phyloP scores from a whole-genome alignment of 2,888 invertebrate genomes.

The Nemurella pictetii region DNA sequence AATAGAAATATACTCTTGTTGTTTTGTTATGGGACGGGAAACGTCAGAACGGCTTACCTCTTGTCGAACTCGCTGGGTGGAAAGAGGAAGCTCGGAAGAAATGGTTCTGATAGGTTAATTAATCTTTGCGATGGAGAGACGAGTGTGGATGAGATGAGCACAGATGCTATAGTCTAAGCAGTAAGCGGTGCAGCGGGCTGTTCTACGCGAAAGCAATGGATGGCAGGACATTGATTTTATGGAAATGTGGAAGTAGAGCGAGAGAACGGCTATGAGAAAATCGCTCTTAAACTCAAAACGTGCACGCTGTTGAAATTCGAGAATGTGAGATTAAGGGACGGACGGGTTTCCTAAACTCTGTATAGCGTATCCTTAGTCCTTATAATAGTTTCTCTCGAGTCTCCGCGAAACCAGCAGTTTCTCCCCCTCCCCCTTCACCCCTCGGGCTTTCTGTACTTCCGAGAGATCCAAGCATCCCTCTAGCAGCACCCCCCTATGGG shows the following conservation, averaged over 20 bases:
- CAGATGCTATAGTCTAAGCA: neutral
- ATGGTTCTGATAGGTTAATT: neutral
- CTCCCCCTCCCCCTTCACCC: too few relatives aligned
- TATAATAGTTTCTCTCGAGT: neutral
- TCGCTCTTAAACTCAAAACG: constrained; percentile 7
- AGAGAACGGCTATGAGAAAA: neutral
- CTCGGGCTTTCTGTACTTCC: neutral
- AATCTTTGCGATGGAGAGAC: neutral
- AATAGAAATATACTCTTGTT: too few relatives aligned
- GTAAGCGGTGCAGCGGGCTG: neutral
- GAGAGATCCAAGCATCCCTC: neutral
- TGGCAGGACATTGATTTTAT: constrained; percentile 29
- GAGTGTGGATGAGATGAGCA: neutral
- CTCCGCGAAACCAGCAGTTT: neutral
- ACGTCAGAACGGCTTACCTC: neutral
- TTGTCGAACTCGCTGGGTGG: neutral
- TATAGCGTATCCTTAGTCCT: neutral
- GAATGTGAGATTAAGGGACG: constrained; percentile 9
- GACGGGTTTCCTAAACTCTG: neutral
- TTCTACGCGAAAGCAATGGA: neutral
- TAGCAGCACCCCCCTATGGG: neutral
- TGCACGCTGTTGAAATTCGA: neutral
- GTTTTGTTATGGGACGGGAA: too few relatives aligned
- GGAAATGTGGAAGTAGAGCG: constrained; percentile 4
- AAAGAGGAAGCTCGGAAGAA: neutral